phyloP scores from a whole-genome alignment of 1,140 invertebrate species.

The Drosophila melanica region DNA sequence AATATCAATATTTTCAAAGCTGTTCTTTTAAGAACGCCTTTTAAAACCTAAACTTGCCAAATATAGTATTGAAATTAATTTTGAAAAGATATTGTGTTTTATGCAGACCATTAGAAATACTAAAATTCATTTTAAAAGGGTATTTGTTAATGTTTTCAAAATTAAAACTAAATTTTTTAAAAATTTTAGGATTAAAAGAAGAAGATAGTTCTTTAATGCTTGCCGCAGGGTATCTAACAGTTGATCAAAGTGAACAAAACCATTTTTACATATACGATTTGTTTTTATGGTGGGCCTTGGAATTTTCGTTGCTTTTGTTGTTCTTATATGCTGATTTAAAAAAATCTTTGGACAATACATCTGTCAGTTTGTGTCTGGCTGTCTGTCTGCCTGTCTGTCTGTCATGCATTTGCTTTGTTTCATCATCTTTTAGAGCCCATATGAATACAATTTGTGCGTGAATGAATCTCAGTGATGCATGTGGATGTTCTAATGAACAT shows the following conservation, averaged over 20 bases:
- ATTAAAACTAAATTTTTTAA: too few species aligned
- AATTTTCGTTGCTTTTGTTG: conserved; percentile 18
- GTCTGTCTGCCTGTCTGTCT: conserved; percentile 22
- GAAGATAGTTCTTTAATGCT: too few species aligned
- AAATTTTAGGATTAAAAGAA: too few species aligned
- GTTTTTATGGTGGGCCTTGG: conserved; percentile 27
- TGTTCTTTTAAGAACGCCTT: too few species aligned
- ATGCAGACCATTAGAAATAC: too few species aligned
- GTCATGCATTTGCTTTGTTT: conserved; percentile 61
- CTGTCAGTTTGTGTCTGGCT: conserved; percentile 35
- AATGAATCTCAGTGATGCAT: conserved; percentile 66
- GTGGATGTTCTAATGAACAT: conserved; percentile 32
- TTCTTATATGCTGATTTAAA: conserved; percentile 1
- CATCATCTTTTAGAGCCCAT: conserved; percentile 54
- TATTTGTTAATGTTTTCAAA: too few species aligned
- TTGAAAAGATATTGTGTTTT: too few species aligned
- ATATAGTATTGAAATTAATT: too few species aligned
- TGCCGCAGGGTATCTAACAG: conserved; percentile 4
- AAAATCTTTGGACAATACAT: conserved; percentile 26
- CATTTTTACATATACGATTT: not conserved
- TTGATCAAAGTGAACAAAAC: not conserved
- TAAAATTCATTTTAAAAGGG: too few species aligned
- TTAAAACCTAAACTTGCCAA: too few species aligned
- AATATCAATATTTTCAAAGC: too few species aligned
- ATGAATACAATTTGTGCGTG: conserved; percentile 74